Evolutionary conservation across 2,888 invertebrate genomes (phyloP), one percentile per base, ranked within the genome.

Genomic region (Harpalus rubripes): DNA sequence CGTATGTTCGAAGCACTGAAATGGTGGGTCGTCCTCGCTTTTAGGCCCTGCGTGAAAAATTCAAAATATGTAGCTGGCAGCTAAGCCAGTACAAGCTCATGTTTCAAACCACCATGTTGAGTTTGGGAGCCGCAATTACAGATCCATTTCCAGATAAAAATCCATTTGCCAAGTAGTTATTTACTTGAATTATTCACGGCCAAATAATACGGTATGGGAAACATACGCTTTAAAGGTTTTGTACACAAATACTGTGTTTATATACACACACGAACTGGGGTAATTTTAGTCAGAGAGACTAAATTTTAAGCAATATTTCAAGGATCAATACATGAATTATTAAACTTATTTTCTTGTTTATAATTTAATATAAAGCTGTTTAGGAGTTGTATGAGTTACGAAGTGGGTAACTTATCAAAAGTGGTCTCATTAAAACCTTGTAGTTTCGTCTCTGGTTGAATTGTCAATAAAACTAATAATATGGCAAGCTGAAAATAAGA

Each of bases 31-130:
- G 26, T 41, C 32, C 32, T 32, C 12, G 39, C 22, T 22, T 15
- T 72, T 72, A 15, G 68, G 16, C 15, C 8, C n/a, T 72, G 39
- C 68, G 41, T 72, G 68, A 72, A 72, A 41, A 72, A 72, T 72
- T 72, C 41, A 72, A 72, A 72, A 72, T 72, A 15, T 72, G 68
- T 72, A 72, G 15, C 68, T 72, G 39, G 68, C 39, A 72, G 68
- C 68, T 41, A 10, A 15, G 39, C 68, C 68, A 72, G 41, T 72
- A 7, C 59, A 59, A 32, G 4, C 16, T 63, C 63, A 41, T 41
- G 68, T 72, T 16, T 65, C 65, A 65, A 65, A 65, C 39, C 32
- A 39, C 68, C 68, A 72, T 72, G 68, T 65, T 65, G 65, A 65
- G 65, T 65, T 65, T 65, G 15, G 15, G 39, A 72, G 39, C 68